Conservation (phyloP, 2,888 invertebrate genomes). For the Perdita meconis region DNA sequence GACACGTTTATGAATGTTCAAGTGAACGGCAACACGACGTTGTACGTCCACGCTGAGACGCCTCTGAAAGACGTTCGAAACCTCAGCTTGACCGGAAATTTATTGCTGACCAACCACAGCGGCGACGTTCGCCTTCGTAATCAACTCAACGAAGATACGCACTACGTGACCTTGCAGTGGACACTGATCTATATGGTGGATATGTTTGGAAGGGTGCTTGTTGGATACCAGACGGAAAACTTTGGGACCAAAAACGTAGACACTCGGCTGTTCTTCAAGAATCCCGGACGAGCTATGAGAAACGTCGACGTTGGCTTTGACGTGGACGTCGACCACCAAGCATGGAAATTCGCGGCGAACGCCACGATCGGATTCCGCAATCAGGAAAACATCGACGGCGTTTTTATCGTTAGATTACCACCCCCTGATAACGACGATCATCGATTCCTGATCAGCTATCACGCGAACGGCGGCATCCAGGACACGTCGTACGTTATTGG, state of each 20-base stretch:
- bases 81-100: conserved; percentile 80
- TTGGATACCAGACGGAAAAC: conserved; percentile 80
- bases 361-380: conserved; percentile 85
- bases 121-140: conserved; percentile 80
- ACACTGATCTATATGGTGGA: conserved; percentile 85
- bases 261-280: conserved; percentile 85
- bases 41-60: conserved; percentile 81
- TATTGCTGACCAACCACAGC: conserved; percentile 77
- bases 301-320: conserved; percentile 86
- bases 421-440: conserved; percentile 88
- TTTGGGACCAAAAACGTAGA: conserved; percentile 82
- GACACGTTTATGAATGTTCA: conserved; percentile 75
- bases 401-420: conserved; percentile 87
- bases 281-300: conserved; percentile 85
- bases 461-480: conserved; percentile 82
- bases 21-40: conserved; percentile 76
- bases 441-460: conserved; percentile 85
- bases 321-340: conserved; percentile 85
- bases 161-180: conserved; percentile 85
- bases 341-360: conserved; percentile 87
- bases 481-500: conserved; percentile 85
- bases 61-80: conserved; percentile 84
- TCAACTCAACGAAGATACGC: conserved; percentile 83
- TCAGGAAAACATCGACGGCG: conserved; percentile 85
- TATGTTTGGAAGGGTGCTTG: conserved; percentile 78